These are phyloP conservation scores for Scolanthus callimorphus DNA, from an alignment of 92 coral and sea anemone species.

Conservation along the genomic window DNA sequence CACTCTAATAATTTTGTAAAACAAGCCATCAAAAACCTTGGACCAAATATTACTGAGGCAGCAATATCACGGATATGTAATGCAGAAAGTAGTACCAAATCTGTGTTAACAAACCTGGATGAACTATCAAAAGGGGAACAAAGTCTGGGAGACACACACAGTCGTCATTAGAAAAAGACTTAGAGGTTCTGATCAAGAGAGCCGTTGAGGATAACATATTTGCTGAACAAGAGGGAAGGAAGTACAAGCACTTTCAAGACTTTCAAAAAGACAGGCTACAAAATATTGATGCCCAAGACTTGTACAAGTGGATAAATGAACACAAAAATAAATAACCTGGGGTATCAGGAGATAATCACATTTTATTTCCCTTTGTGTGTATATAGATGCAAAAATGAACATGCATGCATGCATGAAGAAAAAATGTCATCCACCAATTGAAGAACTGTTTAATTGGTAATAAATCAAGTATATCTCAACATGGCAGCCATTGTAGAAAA, in stretches of 20 bases:
- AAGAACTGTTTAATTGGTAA: too few relatives aligned
- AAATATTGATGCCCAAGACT: constrained; percentile 8
- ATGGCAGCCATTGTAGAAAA: too few relatives aligned
- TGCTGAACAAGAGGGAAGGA: constrained; percentile 7
- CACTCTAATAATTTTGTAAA: too few relatives aligned
- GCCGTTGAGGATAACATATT: constrained; percentile 22
- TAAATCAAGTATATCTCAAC: too few relatives aligned
- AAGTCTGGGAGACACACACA: constrained; percentile 19
- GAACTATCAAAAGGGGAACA: neutral
- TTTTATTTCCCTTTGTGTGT: too few relatives aligned
- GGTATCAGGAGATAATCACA: neutral
- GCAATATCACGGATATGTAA: constrained; percentile 23
- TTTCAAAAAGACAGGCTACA: constrained; percentile 23
- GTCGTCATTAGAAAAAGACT: constrained; percentile 18
- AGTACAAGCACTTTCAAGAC: constrained; percentile 23
- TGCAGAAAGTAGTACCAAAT: constrained; percentile 13
- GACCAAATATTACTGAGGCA: too few relatives aligned
- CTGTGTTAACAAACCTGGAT: constrained; percentile 18
- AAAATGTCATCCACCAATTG: too few relatives aligned
- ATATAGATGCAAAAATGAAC: too few relatives aligned
- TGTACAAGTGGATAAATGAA: constrained; percentile 26
- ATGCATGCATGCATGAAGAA: too few relatives aligned
- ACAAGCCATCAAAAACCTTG: too few relatives aligned
- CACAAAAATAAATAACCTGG: constrained; percentile 12
- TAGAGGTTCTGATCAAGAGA: constrained; percentile 10